Conservation (phyloP, 2,113 vertebrate species). For the Spheniscus mendiculus region DNA sequence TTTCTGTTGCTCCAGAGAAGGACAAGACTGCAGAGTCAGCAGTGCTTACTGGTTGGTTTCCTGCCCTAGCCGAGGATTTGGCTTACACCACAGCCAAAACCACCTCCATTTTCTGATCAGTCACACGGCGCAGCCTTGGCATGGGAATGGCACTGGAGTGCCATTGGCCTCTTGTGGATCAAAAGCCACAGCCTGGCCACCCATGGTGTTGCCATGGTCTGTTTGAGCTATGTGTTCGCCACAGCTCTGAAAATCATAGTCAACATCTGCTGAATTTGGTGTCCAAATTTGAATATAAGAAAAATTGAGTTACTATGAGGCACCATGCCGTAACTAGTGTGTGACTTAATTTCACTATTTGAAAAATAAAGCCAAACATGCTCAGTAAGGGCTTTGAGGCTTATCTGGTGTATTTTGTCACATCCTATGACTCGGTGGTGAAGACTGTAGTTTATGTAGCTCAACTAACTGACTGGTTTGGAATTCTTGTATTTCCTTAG, state of each 20-base stretch:
- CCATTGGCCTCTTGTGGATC: not conserved
- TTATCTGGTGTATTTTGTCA: not conserved
- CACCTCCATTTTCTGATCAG: not conserved
- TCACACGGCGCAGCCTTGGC: not conserved
- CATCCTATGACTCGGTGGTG: not conserved
- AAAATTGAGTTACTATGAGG: not conserved
- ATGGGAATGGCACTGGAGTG: not conserved
- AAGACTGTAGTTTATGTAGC: not conserved
- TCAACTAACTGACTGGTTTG: not conserved
- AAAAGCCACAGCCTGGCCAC: not conserved
- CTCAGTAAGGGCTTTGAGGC: not conserved
- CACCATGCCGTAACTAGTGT: not conserved
- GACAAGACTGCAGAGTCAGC: not conserved
- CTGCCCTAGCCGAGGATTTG: not conserved
- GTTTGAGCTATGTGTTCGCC: not conserved
- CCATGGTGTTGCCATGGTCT: not conserved
- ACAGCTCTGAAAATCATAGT: not conserved
- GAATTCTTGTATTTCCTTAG: slow-evolving; percentile 67
- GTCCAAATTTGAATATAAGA: not conserved
- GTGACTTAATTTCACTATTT: not conserved
- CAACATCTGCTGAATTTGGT: not conserved
- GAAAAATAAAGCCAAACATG: not conserved
- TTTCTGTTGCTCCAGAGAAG: not conserved
- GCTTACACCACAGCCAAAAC: not conserved
- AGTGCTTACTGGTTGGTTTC: not conserved